Evolutionary conservation across 2,888 invertebrate genomes (phyloP), one percentile per base, ranked within the genome.

Genomic region (Anagyrus pseudococci): DNA sequence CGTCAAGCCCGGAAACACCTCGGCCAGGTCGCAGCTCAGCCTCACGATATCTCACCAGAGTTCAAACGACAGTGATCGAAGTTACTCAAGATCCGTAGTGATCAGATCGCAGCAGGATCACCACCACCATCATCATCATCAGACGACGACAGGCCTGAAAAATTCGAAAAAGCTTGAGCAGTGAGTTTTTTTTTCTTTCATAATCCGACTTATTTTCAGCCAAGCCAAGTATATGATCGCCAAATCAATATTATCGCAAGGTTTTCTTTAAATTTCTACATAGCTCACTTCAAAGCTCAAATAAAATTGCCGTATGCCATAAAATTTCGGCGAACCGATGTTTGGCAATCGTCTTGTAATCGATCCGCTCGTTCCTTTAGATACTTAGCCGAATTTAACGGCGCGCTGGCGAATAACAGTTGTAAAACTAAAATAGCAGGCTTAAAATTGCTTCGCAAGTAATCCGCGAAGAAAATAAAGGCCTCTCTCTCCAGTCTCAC

Each of bases 91-190:
- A 62, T 80, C 80, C 1, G 75, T 80, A 26, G 77, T 81, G 19
- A 72, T 81, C 37, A 70, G 79, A 47, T 76, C 76, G 0, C 66
- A 66, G 43, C 60, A 66, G 55, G 66, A 63, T 46, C 75, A 77
- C 43, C 58, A 67, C 40, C 72, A 75, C 59, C 72, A 70, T 59
- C 71, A 76, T 37, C n/a, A n/a, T n/a, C n/a, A n/a, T n/a, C n/a
- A n/a, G n/a, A n/a, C n/a, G n/a, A 62, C 69, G 29, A 62, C 69
- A 3, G 61, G 70, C 20, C 71, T 78, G 53, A 78, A 79, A 66
- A 73, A 75, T 4, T 75, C 78, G 1, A 79, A 77, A 37, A 80
- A 80, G 64, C 75, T 80, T 4, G 78, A 79, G 64, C 78, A 80
- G 81, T 80, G 65, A 75, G 80, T 77, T 67, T 57, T 13, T 33